phyloP scores from a whole-genome alignment of 2,113 vertebrate genomes.

The Erinaceus europaeus region DNA sequence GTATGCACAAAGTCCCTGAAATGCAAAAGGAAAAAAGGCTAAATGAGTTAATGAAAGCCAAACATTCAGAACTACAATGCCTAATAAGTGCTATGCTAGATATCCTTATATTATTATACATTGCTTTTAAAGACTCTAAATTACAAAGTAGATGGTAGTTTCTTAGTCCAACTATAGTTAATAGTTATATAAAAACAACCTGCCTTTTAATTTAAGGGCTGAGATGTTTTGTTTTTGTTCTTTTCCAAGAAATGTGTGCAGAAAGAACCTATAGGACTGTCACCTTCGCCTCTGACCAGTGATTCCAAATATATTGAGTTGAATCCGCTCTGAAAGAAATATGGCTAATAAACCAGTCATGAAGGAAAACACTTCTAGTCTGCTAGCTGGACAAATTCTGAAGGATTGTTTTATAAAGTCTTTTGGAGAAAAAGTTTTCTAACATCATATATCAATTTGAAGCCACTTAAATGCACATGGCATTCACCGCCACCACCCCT shows the following conservation, averaged over 20 bases:
- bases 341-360: not conserved
- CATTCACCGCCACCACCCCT: not conserved
- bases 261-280: not conserved
- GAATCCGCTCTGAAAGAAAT: not conserved
- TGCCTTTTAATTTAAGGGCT: not conserved
- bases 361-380: not conserved
- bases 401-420: not conserved
- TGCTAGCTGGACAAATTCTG: not conserved
- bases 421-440: not conserved
- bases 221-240: too few relatives aligned
- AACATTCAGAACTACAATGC: not conserved
- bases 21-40: too few relatives aligned
- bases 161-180: not conserved
- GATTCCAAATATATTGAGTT: not conserved
- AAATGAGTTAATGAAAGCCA: slow-evolving; percentile 26
- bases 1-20: too few relatives aligned
- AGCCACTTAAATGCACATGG: not conserved
- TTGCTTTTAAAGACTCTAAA: not conserved
- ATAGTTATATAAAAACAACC: not conserved
- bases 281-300: not conserved
- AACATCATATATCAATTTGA: not conserved
- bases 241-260: not conserved
- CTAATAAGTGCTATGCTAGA: not conserved
- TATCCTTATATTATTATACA: not conserved
- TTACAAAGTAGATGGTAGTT: not conserved